Base-by-base conservation (phyloP, 2,113 vertebrate genomes). In the Chionis minor region DNA sequence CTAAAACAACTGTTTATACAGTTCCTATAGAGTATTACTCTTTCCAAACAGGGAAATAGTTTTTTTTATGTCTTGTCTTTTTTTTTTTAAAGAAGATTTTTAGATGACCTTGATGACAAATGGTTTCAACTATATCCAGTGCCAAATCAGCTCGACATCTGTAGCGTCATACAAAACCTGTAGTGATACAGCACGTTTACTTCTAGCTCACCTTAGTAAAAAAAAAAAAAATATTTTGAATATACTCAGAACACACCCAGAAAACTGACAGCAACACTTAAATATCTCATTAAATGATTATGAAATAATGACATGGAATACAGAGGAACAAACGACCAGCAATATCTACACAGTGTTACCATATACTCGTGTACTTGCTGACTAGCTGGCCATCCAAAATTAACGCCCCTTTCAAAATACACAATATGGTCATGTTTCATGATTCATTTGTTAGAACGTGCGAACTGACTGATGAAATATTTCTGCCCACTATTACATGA, bases 1-100 rank as follows among this genome's bases (percentile, higher is more conserved):
- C 62, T 91, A 69, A 79, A 92, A 11, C 40, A 96, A 94, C 78
- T 82, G 83, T 80, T 94, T 84, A 28, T 20, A 86, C 52, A 86
- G 80, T 23, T 84, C 86, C 63, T 88, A 88, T 59, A 61, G 23
- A 32, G 55, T 28, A 86, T 30, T 24, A 33, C 32, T 38, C 45
- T 92, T 92, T 87, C 35, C 51, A 84, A 94, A 87, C 58, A 70
- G n/a, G 49, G 66, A 87, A 94, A 92, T 40, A 72, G 63, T 45
- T 80, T 62, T 69, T 51, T 9, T 81, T 51, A 10, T 10, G 4
- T 40, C 14, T 33, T 45, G 38, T 54, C 40, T 38, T 42, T 86
- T 71, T 78, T 61, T 49, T 69, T 69, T n/a, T 7, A 44, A 15
- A 51, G 8, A 49, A 70, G 35, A 63, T 89, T 55, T 94, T 93